Evolutionary conservation across 2,888 invertebrate species (phyloP).

Genomic region (Drosophila phalerata): DNA sequence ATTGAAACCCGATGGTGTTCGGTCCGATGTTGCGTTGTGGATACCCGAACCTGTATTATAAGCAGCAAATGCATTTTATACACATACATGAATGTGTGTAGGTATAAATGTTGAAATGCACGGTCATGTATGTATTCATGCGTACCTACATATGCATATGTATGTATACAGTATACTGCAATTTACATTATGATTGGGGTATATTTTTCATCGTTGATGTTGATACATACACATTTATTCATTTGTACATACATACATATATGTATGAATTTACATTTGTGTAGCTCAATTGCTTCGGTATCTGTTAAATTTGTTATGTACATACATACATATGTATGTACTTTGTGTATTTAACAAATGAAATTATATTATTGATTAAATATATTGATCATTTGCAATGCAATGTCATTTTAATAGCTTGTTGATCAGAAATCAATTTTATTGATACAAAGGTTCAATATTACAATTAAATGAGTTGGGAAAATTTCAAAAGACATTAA

Average conservation of each 20-base stretch:
- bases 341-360: conserved; percentile 1
- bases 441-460: conserved; percentile 8
- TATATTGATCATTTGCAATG: conserved; percentile 7
- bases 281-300: conserved; percentile 8
- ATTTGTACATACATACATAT: no score
- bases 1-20: conserved; percentile 44
- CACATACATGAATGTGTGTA: conserved; percentile 1
- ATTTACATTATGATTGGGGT: conserved; percentile 42
- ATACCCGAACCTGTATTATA: conserved; percentile 56
- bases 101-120: neutral
- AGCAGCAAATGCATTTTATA: conserved; percentile 51
- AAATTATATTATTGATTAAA: conserved; percentile 20
- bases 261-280: neutral
- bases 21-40: conserved; percentile 36
- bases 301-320: conserved; percentile 8
- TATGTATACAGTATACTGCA: conserved; percentile 26
- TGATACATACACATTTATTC: conserved; percentile 9
- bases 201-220: conserved; percentile 39
- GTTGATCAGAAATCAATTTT: conserved; percentile 11
- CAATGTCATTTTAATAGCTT: conserved; percentile 6
- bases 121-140: neutral
- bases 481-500: conserved; percentile 1
- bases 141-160: conserved; percentile 4
- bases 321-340: neutral
- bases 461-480: neutral